A percentile compares a stretch with the other conserved stretches of the same genome.
Evolutionary conservation across 2,797 vertebrate genomes (phyloP).

Genomic region (Rhabdophis nuchalis): DNA sequence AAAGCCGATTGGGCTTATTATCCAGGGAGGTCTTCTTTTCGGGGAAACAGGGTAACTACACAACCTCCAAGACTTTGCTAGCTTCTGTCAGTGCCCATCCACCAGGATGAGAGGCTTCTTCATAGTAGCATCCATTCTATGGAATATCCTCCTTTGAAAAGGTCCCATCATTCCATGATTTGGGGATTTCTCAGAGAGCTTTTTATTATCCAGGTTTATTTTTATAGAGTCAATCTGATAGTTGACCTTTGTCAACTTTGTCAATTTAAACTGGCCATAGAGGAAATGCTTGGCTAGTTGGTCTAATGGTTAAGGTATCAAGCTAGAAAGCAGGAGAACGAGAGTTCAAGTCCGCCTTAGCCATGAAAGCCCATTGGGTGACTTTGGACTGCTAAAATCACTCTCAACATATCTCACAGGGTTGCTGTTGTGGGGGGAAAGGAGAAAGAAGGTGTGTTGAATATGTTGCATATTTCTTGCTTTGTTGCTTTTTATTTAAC

Average conservation of each 20-base stretch:
- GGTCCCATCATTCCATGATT: not conserved
- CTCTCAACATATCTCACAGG: not conserved
- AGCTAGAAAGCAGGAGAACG: not conserved
- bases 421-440: not conserved
- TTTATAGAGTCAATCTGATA: not conserved
- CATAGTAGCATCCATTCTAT: not conserved
- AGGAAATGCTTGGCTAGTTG: not conserved
- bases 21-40: too few relatives aligned
- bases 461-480: not conserved
- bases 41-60: not conserved
- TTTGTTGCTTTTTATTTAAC: not conserved
- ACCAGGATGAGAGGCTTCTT: not conserved
- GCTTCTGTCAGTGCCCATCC: not conserved
- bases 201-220: not conserved
- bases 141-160: not conserved
- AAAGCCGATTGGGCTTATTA: too few relatives aligned
- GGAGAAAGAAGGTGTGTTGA: not conserved
- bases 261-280: not conserved
- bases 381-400: not conserved
- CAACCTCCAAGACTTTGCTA: not conserved
- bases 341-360: not conserved
- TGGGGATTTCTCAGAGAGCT: not conserved
- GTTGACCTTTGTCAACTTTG: not conserved
- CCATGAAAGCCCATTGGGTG: not conserved
- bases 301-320: not conserved